Base-by-base conservation (phyloP, 2,113 vertebrate genomes). In the Stegastes partitus region DNA sequence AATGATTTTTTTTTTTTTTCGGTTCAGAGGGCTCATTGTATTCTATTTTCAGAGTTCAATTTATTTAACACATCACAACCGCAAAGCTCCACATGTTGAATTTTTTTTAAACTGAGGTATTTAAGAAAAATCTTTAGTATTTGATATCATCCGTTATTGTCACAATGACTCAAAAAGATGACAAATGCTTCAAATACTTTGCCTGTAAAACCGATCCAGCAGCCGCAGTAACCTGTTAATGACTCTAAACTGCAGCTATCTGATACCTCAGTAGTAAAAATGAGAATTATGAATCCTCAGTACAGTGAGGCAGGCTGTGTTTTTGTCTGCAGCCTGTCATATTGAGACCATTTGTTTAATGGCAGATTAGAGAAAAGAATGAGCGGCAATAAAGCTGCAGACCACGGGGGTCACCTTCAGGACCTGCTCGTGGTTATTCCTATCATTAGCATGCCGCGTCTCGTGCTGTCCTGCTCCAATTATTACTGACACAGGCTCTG, bases 361-460 rank as follows among this genome's bases (percentile, higher is more conserved):
- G 72, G 80, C 67, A 71, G 82, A 83, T 84, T 59, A 82, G 83
- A 82, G 68, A 34, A 66, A 87, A 67, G 87, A 87, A 87, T 66
- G 80, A 83, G 86, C 79, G 8, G 64, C 66, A 62, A 81, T 87
- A 89, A 91, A 90, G 84, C 76, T 55, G 56, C 18, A 50, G 59
- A 78, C 68, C 74, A 72, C 68, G 16, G 67, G 55, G 89, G 93
- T 94, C 92, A 93, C 91, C 92, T 93, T 92, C 87, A 87, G 84
- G 76, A 84, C 74, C 74, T 56, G 72, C 83, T 86, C 61, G 62
- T 88, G 90, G 81, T 88, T 77, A 79, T 90, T 86, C 79, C 74
- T 44, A 39, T 87, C 83, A 87, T 91, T 89, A 91, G 80, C 65
- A 72, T 74, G 77, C 74, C 55, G 37, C 28, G 49, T 77, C 68